Percentiles rank a stretch among this genome's conserved stretches.
These are phyloP conservation scores for Heliocidaris tuberculata DNA, from an alignment of 35 echinoderm and acorn worm species.

Conservation along the genomic window DNA sequence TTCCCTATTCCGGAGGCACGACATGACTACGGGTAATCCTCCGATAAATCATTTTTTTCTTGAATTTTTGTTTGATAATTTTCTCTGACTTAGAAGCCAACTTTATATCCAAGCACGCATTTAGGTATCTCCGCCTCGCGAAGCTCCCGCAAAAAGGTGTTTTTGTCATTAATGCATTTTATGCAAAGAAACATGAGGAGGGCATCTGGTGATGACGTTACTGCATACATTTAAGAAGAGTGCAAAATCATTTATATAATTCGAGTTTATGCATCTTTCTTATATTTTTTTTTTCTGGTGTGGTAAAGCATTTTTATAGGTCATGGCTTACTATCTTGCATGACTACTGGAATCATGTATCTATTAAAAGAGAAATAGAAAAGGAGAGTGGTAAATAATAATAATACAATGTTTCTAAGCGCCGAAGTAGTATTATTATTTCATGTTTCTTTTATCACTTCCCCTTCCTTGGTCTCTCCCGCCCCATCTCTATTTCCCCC, in stretches of 20 bases:
- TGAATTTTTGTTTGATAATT: background rate
- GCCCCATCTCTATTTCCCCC: background rate
- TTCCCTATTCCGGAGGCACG: background rate
- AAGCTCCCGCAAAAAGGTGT: background rate
- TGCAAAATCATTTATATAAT: too few relatives aligned
- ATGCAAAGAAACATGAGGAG: background rate
- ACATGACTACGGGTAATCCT: background rate
- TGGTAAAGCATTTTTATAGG: background rate
- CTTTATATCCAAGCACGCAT: too few relatives aligned
- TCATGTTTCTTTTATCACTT: too few relatives aligned
- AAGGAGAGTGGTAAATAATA: background rate
- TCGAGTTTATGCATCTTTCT: too few relatives aligned
- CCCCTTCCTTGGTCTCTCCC: background rate
- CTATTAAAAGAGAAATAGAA: background rate
- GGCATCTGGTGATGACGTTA: too few relatives aligned
- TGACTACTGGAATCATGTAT: background rate
- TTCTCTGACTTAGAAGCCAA: background rate
- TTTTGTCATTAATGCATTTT: background rate
- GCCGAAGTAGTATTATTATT: too few relatives aligned
- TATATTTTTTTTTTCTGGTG: background rate
- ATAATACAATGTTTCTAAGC: too few relatives aligned
- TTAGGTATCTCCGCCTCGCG: too few relatives aligned
- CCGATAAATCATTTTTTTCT: background rate
- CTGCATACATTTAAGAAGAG: too few relatives aligned
- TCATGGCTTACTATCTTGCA: background rate